Base-by-base conservation (phyloP, 2,113 vertebrate genomes). In the Elachura formosa region DNA sequence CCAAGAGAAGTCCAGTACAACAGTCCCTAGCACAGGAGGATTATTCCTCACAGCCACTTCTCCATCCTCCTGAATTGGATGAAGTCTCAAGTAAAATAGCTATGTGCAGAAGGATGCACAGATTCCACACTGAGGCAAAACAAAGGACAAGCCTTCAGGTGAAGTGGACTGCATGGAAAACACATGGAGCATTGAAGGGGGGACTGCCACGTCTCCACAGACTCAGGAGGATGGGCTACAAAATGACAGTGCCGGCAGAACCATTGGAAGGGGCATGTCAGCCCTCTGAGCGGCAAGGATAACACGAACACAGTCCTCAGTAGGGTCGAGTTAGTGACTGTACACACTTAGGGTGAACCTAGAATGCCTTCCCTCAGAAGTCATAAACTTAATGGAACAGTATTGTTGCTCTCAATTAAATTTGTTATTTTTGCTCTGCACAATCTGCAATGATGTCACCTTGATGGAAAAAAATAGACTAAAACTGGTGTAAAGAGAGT, bases 241-340 rank as follows among this genome's bases (percentile, higher is more conserved):
- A 48, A 58, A 40, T 23, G n/a, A 28, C 28, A 52, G 26, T 43
- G 29, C 45, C 75, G 75, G 49, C 26, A 76, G 75, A 72, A 68
- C 13, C 19, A 12, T 31, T 0, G 0, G 41, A 38, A 31, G 10
- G 23, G 36, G 23, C n/a, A 40, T 0, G 0, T 18, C 20, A 77
- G 33, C 10, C 16, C 33, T 73, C 33, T 74, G 43, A 58, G 38
- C 21, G 38, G 48, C 29, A 69, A 73, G 28, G 26, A 13, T 72
- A 90, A 12, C n/a, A 83, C 87, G 78, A 52, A 46, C 66, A 41
- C 29, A 54, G 1, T 55, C 43, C 55, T 91, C 46, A 29, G 16
- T 0, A 1, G 6, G 55, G 43, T 72, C 10, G 38, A 51, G 56
- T 73, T 62, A 64, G 41, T 58, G 72, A 76, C 38, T 92, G 4